Evolutionary conservation across 2,888 invertebrate species (phyloP), one percentile per base, ranked within the genome.

Genomic region (Chirona hameri): DNA sequence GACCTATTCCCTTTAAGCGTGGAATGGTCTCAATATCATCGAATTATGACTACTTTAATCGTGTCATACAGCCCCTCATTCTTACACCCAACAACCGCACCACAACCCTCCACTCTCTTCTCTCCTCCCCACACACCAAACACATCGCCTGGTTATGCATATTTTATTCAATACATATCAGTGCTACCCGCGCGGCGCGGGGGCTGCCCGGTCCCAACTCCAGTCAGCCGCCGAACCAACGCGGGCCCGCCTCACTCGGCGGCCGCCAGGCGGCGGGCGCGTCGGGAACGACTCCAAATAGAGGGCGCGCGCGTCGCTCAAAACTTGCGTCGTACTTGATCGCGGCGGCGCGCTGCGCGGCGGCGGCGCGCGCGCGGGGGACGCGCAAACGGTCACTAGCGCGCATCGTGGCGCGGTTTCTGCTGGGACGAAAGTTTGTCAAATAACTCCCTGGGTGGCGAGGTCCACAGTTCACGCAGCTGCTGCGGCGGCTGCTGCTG

Each of bases 161-260:
- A 76, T 76, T 76, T 76, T 76, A 76, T 76, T 76, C 76, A 76
- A 76, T 76, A 76, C 76, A 76, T 76, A 76, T 76, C 76, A 24
- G 46, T 76, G 76, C 76, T 46, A 31, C 27, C 76, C 21, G 27
- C 65, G 21, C 2, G 9, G 60, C 1, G 9, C 24, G 9, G 60
- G 2, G 9, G 24, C 60, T 24, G 18, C 24, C 60, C n/a, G 52
- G 52, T 52, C 52, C 52, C 52, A 52, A 52, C n/a, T 52, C 52
- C 52, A 9, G 18, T 7, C 52, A 12, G 12, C 12, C 18, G 10
- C 52, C 24, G n/a, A 1, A 9, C 21, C n/a, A 1, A 24, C 21
- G n/a, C 24, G 60, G 24, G 60, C 60, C 24, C 60, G 60, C n/a
- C 60, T 60, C 60, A 21, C 69, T 24, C 29, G 69, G 69, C 69